These are phyloP conservation scores for Petrocephalus schoutedeni DNA, from an alignment of 2,797 vertebrate species.

Conservation along the genomic window DNA sequence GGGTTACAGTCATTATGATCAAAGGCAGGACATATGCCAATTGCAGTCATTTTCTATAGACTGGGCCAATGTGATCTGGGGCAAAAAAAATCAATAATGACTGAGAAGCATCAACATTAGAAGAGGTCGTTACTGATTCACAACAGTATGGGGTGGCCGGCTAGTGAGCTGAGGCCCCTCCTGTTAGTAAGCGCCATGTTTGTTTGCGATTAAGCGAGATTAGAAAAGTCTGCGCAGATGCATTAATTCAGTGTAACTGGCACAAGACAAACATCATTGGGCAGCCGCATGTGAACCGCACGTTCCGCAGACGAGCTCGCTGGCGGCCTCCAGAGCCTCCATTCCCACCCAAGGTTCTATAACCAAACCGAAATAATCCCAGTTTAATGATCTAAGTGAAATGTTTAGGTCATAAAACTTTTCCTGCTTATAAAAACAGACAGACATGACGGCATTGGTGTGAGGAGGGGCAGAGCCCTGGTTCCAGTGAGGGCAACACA, in stretches of 20 bases:
- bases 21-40: not conserved
- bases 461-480: not conserved
- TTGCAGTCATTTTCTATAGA: not conserved
- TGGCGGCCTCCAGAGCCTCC: not conserved
- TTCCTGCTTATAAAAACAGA: not conserved
- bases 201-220: not conserved
- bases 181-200: not conserved
- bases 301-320: not conserved
- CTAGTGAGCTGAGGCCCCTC: not conserved
- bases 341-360: not conserved
- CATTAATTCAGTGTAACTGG: not conserved
- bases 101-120: not conserved
- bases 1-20: not conserved
- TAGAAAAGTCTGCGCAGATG: not conserved
- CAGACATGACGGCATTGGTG: not conserved
- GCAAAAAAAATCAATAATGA: not conserved
- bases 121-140: not conserved
- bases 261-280: not conserved
- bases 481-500: not conserved
- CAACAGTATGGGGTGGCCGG: not conserved
- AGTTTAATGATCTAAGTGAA: not conserved
- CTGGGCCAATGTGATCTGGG: not conserved
- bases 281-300: not conserved
- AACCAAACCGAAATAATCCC: conserved; percentile 7
- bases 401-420: not conserved